These are phyloP conservation scores for Acipenser transmontanus DNA, from an alignment of 2,797 vertebrate genomes.

Conservation along the genomic window DNA sequence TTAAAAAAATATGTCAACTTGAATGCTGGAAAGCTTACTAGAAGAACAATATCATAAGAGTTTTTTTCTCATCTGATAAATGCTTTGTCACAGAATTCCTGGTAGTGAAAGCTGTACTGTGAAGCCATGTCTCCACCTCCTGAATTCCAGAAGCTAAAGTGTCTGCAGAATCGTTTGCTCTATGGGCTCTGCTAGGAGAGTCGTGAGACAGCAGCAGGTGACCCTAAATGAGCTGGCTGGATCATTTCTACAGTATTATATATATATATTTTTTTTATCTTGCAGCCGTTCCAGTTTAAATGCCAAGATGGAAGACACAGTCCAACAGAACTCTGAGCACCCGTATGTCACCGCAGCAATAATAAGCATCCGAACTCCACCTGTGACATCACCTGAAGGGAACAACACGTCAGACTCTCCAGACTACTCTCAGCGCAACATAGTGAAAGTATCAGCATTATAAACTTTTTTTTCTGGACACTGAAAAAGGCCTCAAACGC, in stretches of 20 bases:
- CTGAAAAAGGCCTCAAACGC: neutral
- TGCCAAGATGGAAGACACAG: constrained; percentile 81
- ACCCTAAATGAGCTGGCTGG: no score
- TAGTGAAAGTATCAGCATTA: constrained; percentile 87
- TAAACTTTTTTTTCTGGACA: constrained; percentile 51
- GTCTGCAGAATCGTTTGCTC: no score
- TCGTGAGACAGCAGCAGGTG: no score
- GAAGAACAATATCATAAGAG: no score
- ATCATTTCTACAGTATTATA: neutral
- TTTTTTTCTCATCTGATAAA: no score
- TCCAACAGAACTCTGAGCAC: constrained; percentile 85
- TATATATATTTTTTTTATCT: constrained; percentile 10
- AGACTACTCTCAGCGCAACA: constrained; percentile 74
- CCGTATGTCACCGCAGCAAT: constrained; percentile 79
- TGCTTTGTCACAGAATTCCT: no score
- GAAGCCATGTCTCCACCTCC: no score
- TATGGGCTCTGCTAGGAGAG: no score
- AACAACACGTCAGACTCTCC: constrained; percentile 67
- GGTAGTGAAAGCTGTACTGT: no score
- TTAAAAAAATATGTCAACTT: no score
- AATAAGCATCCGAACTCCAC: constrained; percentile 78
- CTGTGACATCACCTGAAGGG: constrained; percentile 67
- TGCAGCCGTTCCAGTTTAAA: constrained; percentile 86
- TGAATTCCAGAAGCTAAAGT: no score
- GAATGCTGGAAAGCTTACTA: no score